Base-by-base conservation (phyloP, 2,797 vertebrate species). In the Pitangus sulphuratus region DNA sequence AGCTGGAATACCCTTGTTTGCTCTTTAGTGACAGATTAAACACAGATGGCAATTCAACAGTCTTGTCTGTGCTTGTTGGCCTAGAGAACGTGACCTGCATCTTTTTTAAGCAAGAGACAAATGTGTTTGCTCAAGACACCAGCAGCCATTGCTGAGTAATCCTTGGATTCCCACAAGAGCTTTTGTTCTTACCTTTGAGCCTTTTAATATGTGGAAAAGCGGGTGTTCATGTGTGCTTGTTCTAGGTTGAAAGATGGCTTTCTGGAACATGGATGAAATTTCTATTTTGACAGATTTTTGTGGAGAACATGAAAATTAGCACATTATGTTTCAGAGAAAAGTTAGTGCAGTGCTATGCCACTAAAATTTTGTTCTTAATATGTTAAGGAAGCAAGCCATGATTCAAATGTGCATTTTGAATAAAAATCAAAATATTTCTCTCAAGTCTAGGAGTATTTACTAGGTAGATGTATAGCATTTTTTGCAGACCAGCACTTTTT, bases 101-200 rank as follows among this genome's bases (percentile, higher is more conserved):
- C 84, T 89, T 90, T 93, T 94, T 92, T 76, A 81, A 62, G 89
- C 64, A 90, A 48, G 75, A 88, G 80, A 69, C 82, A 76, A 83
- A 89, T 45, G 35, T 92, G 75, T 95, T 96, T 90, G 80, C 77
- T 92, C 70, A 87, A 93, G 90, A 82, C 50, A 82, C 65, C 87
- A 95, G 80, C 80, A 95, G 91, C 74, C 95, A 94, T 77, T 91
- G 89, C 91, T 95, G 95, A 97, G 80, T 93, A 96, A 97, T 93
- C 75, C 70, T 94, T 84, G 82, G 78, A 79, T 93, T 91, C 92
- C 83, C 72, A 85, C 12, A 2, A 70, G 81, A 94, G 62, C 51
- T 42, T 92, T 69, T 71, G 77, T 78, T 79, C 58, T 76, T 75
- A 72, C 93, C 87, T 96, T 89, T 17, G 19, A 96, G 62, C 68